Evolutionary conservation across 2,888 invertebrate genomes (phyloP), one percentile per base, ranked within the genome.

Genomic region (Sipha maydis): DNA sequence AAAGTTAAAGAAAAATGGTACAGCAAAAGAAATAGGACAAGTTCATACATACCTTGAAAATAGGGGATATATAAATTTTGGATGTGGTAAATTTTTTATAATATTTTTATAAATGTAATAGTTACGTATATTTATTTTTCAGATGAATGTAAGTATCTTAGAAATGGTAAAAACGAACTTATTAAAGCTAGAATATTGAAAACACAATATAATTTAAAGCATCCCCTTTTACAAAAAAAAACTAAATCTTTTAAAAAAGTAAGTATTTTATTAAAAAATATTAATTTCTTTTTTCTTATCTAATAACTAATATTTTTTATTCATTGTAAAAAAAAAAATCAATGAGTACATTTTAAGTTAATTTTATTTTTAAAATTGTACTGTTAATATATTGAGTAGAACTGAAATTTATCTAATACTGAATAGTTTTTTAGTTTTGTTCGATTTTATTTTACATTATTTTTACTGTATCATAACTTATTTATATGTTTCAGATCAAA

Each of bases 31-130:
- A 90, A 94, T 94, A 89, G 93, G 94, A 21, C 92, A 93, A 89
- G 93, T 95, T 48, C 94, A 94, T 91, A 92, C 93, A 38, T 93
- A 93, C 90, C 91, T 95, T 88, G 94, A 95, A 91, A 93, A 94
- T 91, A 93, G 93, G 89, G 95, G 94, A 28, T 94, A 93, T 31
- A 94, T 94, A 89, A 95, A 95, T 92, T 94, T 94, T 92, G 93
- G 93, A 25, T 94, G 94, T 91, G 92, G 94, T 93, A 91, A 92
- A 28, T 67, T 77, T 14, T 71, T 86, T 17, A n/a, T 21, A 41
- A 34, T 48, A 34, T 17, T 19, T n/a, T 1, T 61, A 84, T 11
- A 84, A 41, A 21, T 84, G n/a, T 3, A 9, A 77, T 21, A 31
- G 31, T 0, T 21, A 41, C 9, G 48, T 48, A 31, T 73, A 31